Base-by-base conservation (phyloP, 2,888 invertebrate genomes). In the Andrena bicolor region DNA sequence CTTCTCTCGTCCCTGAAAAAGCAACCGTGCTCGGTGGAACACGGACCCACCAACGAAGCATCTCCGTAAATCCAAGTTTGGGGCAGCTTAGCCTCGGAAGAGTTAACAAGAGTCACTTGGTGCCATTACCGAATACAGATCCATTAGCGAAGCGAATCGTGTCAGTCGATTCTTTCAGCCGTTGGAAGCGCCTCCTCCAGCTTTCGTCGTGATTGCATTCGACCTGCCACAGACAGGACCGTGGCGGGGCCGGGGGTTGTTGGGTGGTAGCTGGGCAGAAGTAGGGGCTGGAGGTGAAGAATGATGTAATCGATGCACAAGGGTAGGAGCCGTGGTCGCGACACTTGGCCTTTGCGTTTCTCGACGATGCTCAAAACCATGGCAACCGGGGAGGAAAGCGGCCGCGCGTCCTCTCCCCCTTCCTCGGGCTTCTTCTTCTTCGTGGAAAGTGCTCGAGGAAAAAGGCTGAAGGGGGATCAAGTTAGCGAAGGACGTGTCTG, bases 261-360 rank as follows among this genome's bases (percentile, higher is more conserved):
- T 53, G 49, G 65, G 13, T 13, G 53, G 20, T 20, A n/a, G 13
- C 41, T 4, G 28, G 49, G 23, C 5, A 41, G 53, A 35, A 28
- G 71, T 20, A 51, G 65, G 30, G 70, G 16, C 23, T 51, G 80
- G 20, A 64, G 73, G 80, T 28, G 74, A 73, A 53, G 75, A 81
- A 81, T 65, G 82, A 77, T 80, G 80, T 84, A 84, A 84, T 85
- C 85, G 84, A 85, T 84, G 85, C 84, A 82, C 79, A 76, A 82
- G 85, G 84, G 82, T 82, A 77, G 56, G 76, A 80, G 30, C 61
- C 60, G 79, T 77, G 85, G 82, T 84, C 84, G 65, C 82, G 85
- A 85, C 85, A 85, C 82, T 85, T 84, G 85, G 76, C 85, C 85
- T 85, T 85, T 85, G 84, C 84, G 68, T 77, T 63, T 64, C 72